A percentile compares a stretch with the other conserved stretches of the same genome.
Evolutionary conservation across 2,888 invertebrate genomes (phyloP).

Genomic region (Oxytorus armatus): DNA sequence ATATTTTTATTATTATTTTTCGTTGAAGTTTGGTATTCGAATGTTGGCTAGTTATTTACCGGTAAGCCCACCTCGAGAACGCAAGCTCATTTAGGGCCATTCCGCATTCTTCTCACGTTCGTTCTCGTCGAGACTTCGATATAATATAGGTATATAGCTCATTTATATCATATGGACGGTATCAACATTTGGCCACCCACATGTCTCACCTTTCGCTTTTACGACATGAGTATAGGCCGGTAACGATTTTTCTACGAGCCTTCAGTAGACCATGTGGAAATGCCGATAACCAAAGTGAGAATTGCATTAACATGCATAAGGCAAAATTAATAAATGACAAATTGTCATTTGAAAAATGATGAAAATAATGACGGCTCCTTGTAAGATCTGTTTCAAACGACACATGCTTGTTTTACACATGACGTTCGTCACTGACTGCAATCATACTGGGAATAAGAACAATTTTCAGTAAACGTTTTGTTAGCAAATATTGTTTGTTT

Average conservation of each 20-base stretch:
- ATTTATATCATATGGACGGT: constrained; percentile 3
- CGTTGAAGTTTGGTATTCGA: not conserved
- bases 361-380: too few relatives aligned
- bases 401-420: too few relatives aligned
- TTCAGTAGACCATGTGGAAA: not conserved
- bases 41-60: not conserved
- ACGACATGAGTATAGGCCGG: not conserved
- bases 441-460: too few relatives aligned
- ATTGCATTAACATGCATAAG: not conserved
- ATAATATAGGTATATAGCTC: not conserved
- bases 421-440: too few relatives aligned
- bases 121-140: not conserved
- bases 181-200: constrained; percentile 24
- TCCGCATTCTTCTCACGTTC: constrained; percentile 49
- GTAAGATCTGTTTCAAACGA: too few relatives aligned
- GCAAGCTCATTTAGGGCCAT: constrained; percentile 39
- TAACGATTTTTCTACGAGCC: not conserved
- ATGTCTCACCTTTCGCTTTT: constrained; percentile 32
- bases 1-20: too few relatives aligned
- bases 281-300: not conserved
- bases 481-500: not conserved
- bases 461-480: not conserved
- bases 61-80: not conserved
- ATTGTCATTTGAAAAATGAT: too few relatives aligned
- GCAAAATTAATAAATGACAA: too few relatives aligned